Base-by-base conservation (phyloP, 2,888 invertebrate genomes). In the Ectemnius lituratus region DNA sequence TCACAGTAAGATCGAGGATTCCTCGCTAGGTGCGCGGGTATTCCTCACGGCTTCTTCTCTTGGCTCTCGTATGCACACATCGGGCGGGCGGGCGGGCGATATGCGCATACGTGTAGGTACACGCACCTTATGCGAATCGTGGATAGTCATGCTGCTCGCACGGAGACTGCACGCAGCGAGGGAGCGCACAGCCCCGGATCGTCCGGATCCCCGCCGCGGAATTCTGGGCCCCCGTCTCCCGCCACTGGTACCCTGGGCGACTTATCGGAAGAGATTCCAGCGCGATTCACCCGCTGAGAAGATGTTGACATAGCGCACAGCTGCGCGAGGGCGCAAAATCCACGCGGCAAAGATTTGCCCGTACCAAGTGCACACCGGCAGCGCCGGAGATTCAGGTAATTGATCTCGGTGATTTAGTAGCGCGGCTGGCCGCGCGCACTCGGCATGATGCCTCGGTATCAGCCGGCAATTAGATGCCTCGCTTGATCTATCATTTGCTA, bases 1-100 rank as follows among this genome's bases (percentile, higher is more conserved):
- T 70, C 73, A 58, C 57, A 45, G 37, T 37, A 46, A 80, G 78
- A 82, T 80, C 76, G 71, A 75, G 81, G 64, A 83, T 83, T 83
- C 81, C 70, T 63, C 18, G 67, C 70, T 67, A 67, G 37, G 37
- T 37, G 75, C 80, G 71, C 78, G 73, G 67, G 76, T 37, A 76
- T 71, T 57, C 74, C 65, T 70, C 74, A 64, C 62, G 59, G 72
- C 68, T 45, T 13, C 59, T 57, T 46, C 56, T 27, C 27, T 28
- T 27, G 11, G n/a, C 46, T 11, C 37, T 37, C 37, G 37, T 37
- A 37, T 37, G 37, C 37, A 37, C 37, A 37, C 37, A 37, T 37
- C 37, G 37, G 37, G 37, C 37, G 37, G 37, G 37, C 37, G 37
- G 37, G 5, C 37, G 37, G 37, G 37, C 8, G 37, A 37, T 28